Evolutionary conservation across 2,888 invertebrate genomes (phyloP).

Genomic region (Thymelicus acteon): DNA sequence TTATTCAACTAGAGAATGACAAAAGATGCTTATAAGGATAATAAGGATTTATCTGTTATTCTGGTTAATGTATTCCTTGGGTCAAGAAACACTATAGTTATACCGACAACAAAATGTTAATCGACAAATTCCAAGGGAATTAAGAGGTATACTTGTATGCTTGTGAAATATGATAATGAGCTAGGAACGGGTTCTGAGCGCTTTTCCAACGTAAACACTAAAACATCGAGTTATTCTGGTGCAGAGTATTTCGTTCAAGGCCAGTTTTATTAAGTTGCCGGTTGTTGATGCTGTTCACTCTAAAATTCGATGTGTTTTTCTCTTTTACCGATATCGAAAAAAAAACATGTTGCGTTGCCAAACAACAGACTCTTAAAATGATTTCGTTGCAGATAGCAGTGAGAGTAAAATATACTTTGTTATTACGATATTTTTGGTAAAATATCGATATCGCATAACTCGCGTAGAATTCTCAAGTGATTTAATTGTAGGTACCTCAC

Average conservation of each 20-base stretch:
- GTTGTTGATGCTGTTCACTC: not conserved
- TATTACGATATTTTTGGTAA: too few relatives aligned
- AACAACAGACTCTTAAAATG: too few relatives aligned
- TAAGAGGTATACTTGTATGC: not conserved
- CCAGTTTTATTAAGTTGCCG: slow-evolving; percentile 3
- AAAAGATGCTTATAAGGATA: not conserved
- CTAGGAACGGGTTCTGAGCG: slow-evolving; percentile 14
- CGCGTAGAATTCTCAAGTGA: not conserved
- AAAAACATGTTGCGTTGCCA: too few relatives aligned
- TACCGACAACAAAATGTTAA: too few relatives aligned
- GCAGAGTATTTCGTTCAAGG: slow-evolving; percentile 15
- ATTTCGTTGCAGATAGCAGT: not conserved
- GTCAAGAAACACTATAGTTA: not conserved
- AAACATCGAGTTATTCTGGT: slow-evolving; percentile 23
- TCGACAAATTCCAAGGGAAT: not conserved
- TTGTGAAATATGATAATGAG: slow-evolving; percentile 6
- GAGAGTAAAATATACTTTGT: not conserved
- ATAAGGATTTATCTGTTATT: not conserved
- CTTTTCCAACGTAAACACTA: slow-evolving; percentile 16
- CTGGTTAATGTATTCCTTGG: not conserved
- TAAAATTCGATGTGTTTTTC: not conserved
- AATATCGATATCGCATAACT: not conserved
- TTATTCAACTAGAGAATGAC: not conserved
- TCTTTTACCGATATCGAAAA: not conserved
- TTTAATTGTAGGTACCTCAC: not conserved